phyloP scores from a whole-genome alignment of 2,888 invertebrate species.

The Lomographa bimaculata region DNA sequence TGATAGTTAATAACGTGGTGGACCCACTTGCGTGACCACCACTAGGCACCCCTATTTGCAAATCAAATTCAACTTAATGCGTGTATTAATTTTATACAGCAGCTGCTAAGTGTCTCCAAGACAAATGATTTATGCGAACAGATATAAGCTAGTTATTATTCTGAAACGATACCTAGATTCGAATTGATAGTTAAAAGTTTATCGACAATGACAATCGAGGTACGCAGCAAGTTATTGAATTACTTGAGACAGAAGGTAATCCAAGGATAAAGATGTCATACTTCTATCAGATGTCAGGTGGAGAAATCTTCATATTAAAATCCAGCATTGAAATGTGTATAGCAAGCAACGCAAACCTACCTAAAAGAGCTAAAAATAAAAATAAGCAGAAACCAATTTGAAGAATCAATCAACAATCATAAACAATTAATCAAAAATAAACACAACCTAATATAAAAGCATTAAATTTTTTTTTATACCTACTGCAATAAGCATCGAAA shows the following conservation, averaged over 20 bases:
- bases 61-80: slow-evolving; percentile 62
- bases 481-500: slow-evolving; percentile 35
- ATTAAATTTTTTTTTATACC: no score
- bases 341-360: no score
- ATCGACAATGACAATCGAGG: slow-evolving; percentile 30
- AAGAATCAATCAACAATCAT: no score
- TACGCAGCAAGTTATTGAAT: no score
- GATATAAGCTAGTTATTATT: slow-evolving; percentile 54
- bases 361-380: no score
- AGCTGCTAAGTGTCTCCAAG: slow-evolving; percentile 49
- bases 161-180: slow-evolving; percentile 46
- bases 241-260: no score
- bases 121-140: slow-evolving; percentile 60
- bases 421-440: slow-evolving; percentile 10
- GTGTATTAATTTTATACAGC: slow-evolving; percentile 58
- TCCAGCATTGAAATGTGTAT: no score
- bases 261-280: slow-evolving; percentile 12
- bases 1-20: slow-evolving; percentile 40
- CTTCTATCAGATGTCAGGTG: no score
- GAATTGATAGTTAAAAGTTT: slow-evolving; percentile 43
- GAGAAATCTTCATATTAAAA: no score
- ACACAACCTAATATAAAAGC: no score
- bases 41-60: slow-evolving; percentile 54
- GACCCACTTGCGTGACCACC: slow-evolving; percentile 51
- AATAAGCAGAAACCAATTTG: no score